Base-by-base conservation (phyloP, 1,140 invertebrate genomes). In the Anadara kagoshimensis region DNA sequence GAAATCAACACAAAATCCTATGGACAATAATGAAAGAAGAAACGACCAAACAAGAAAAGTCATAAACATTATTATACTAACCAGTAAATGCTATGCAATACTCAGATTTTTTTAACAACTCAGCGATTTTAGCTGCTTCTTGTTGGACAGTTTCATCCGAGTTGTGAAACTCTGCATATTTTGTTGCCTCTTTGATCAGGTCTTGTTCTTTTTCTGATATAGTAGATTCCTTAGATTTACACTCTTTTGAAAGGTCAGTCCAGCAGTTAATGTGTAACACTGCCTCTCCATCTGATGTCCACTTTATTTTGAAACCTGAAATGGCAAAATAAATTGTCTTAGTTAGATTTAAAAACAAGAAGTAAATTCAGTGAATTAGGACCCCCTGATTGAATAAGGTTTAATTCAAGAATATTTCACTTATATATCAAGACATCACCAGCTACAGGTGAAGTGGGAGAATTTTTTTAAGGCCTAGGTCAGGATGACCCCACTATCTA, bases 21-120 rank as follows among this genome's bases (percentile, higher is more conserved):
- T 36, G 7, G 2, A 36, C 2, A 7, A 3, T 36, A 36, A 36
- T 36, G 29, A 36, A 36, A 36, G 29, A 36, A 36, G 7, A 3
- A 7, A 2, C 2, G 7, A 36, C 29, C 29, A 36, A 36, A 36
- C 29, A 36, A 36, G 29, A 36, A 36, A 36, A 36, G 29, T 36
- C 29, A 36, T 7, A 36, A 3, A 36, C 29, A 36, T 36, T 36
- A 36, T 36, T 24, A 36, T 5, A 36, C 26, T 12, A 75, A 84
- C 82, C 82, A 58, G 83, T 84, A 67, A 84, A 84, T 1, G 72
- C 76, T 36, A 83, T 73, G 36, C 77, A 78, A 47, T 83, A 78
- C 36, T 72, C 75, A 8, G 79, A 57, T 29, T 64, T 64, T 53
- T 71, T 73, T 12, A 84, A 20, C 75, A 84, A 77, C 12, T 69